Base-by-base conservation (phyloP, 2,113 vertebrate genomes). In the Neodontobutis hainanensis region DNA sequence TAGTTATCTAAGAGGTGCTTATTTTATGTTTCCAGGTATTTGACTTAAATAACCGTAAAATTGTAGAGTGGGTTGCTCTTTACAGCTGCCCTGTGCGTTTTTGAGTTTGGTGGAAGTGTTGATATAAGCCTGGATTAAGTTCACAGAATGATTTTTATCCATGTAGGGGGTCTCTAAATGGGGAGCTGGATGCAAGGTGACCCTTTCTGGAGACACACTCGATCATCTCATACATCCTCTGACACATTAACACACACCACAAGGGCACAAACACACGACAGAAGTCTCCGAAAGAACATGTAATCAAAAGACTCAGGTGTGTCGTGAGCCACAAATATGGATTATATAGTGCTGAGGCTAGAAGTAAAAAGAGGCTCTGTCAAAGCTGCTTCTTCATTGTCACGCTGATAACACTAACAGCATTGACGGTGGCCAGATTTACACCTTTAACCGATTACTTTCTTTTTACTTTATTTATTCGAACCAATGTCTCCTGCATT, bases 111-210 rank as follows among this genome's bases (percentile, higher is more conserved):
- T 73, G 65, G 80, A 85, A 80, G 85, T 83, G 83, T 70, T 75
- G 82, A 73, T 82, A 80, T 91, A 92, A 92, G 78, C 90, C 85
- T 73, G 86, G 87, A 91, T 91, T 90, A 91, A 85, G 85, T 89
- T 90, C 82, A 87, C 86, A 88, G 83, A 76, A 89, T 88, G 83
- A 85, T 90, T 91, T 91, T 91, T 90, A 90, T 91, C 92, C 87
- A 88, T 75, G 82, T 80, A 71, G 90, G 89, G 82, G 89, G 89
- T 89, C 87, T 88, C 83, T 89, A 87, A 91, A 90, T 68, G 85
- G 73, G 74, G 85, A 77, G 78, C 81, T 85, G 76, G 84, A 82
- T 90, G 77, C 83, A 90, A 91, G 89, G 92, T 91, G 90, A 92
- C 89, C 88, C 87, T 76, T 75, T 84, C 73, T 84, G 65, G 75